phyloP scores from a whole-genome alignment of 2,888 invertebrate species.

The Spodoptera littoralis region DNA sequence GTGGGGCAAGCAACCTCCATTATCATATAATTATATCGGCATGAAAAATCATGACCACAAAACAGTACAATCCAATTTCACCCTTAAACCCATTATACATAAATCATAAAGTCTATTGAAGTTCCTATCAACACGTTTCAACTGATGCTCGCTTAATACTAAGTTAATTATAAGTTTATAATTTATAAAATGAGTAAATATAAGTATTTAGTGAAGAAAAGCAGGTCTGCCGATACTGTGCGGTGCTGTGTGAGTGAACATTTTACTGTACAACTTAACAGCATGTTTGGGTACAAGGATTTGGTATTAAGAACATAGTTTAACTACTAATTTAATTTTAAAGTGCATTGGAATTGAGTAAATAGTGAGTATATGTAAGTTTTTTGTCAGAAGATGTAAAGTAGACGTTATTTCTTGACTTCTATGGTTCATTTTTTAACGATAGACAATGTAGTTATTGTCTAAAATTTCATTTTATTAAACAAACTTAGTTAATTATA shows the following conservation, averaged over 20 bases:
- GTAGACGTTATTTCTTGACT: no score
- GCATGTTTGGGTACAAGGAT: constrained; percentile 60
- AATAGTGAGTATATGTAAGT: no score
- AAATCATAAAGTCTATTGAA: constrained; percentile 29
- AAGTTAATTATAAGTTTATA: constrained; percentile 45
- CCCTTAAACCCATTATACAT: no score
- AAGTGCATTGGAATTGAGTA: constrained; percentile 35
- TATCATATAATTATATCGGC: no score
- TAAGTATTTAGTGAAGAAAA: constrained; percentile 47
- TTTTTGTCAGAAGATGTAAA: no score
- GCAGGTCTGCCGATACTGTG: constrained; percentile 62
- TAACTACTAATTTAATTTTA: constrained; percentile 16
- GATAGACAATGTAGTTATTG: no score
- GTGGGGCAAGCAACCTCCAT: no score
- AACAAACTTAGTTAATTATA: no score
- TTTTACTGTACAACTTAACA: constrained; percentile 60
- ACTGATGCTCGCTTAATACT: constrained; percentile 75
- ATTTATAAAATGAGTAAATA: constrained; percentile 23
- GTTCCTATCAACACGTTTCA: constrained; percentile 59
- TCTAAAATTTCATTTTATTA: no score
- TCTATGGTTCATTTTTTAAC: no score
- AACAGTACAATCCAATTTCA: no score
- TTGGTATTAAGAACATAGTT: constrained; percentile 10
- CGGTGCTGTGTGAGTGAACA: constrained; percentile 67
- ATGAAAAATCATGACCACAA: no score